These are phyloP conservation scores for Lasaia peninsularis DNA, from an alignment of 1,140 invertebrate species.

Conservation along the genomic window DNA sequence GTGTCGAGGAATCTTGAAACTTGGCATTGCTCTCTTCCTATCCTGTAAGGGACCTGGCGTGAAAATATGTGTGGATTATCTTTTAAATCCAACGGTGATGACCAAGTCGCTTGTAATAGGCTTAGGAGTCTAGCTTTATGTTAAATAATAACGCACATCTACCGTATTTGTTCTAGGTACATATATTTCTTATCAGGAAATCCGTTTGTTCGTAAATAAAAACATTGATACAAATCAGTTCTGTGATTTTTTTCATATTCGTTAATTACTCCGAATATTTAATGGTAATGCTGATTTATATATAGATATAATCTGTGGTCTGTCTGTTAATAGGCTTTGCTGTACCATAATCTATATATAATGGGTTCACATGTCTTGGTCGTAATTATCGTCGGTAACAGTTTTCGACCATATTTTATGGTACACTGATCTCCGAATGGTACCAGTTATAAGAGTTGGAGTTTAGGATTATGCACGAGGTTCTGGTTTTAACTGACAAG, in stretches of 20 bases:
- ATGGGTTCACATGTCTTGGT: constrained; percentile 66
- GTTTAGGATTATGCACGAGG: too few relatives aligned
- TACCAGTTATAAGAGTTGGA: constrained; percentile 27
- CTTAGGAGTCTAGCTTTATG: too few relatives aligned
- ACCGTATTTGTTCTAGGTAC: too few relatives aligned
- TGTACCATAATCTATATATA: constrained; percentile 68
- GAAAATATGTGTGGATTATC: too few relatives aligned
- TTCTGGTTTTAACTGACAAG: too few relatives aligned
- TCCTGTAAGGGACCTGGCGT: too few relatives aligned
- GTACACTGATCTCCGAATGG: constrained; percentile 40
- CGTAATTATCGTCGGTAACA: constrained; percentile 60
- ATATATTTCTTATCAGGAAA: too few relatives aligned
- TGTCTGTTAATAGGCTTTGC: constrained; percentile 47
- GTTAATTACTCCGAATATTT: constrained; percentile 1
- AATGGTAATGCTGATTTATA: constrained; percentile 14
- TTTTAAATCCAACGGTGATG: too few relatives aligned
- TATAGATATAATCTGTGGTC: constrained; percentile 59
- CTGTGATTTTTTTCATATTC: neutral
- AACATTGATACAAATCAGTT: neutral
- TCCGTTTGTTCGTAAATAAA: neutral
- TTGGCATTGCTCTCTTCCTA: too few relatives aligned
- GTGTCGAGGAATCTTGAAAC: too few relatives aligned
- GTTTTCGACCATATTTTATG: constrained; percentile 67
- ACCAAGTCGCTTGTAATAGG: too few relatives aligned
- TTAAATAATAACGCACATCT: too few relatives aligned